Conservation (phyloP, 2,888 invertebrate species). For the Noctua fimbriata region DNA sequence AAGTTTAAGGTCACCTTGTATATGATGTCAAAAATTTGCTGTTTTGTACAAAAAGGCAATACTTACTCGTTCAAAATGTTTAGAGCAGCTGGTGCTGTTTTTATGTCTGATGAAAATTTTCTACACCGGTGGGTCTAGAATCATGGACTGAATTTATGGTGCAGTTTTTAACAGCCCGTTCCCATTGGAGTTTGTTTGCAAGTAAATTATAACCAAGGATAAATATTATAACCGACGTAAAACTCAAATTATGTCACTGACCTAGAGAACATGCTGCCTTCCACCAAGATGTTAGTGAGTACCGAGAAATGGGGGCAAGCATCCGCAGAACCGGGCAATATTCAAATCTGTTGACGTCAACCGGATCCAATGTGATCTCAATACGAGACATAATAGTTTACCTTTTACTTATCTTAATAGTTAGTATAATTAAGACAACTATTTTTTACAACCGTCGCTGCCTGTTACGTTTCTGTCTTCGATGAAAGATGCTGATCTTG, state of each 20-base stretch:
- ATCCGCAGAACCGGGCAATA: slow-evolving; percentile 38
- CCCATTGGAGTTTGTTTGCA: neutral
- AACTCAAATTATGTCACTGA: neutral
- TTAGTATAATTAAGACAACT: slow-evolving; percentile 19
- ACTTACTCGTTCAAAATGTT: neutral
- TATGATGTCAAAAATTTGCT: neutral
- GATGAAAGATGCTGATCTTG: neutral
- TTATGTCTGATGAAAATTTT: neutral
- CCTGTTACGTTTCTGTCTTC: neutral
- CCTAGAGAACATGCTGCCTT: neutral
- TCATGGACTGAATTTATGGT: neutral
- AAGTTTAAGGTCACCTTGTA: neutral
- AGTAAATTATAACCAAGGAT: neutral
- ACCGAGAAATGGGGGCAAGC: slow-evolving; percentile 4
- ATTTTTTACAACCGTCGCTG: neutral
- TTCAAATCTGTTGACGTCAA: slow-evolving; percentile 40
- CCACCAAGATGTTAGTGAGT: neutral
- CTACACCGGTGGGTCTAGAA: neutral
- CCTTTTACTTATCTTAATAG: neutral
- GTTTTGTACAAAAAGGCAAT: neutral
- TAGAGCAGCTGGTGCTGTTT: neutral
- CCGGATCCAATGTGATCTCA: slow-evolving; percentile 35
- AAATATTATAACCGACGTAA: neutral
- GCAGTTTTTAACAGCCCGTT: neutral
- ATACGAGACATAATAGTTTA: slow-evolving; percentile 3